Evolutionary conservation across 2,113 vertebrate genomes (phyloP).

Genomic region (Glaucidium brasilianum): DNA sequence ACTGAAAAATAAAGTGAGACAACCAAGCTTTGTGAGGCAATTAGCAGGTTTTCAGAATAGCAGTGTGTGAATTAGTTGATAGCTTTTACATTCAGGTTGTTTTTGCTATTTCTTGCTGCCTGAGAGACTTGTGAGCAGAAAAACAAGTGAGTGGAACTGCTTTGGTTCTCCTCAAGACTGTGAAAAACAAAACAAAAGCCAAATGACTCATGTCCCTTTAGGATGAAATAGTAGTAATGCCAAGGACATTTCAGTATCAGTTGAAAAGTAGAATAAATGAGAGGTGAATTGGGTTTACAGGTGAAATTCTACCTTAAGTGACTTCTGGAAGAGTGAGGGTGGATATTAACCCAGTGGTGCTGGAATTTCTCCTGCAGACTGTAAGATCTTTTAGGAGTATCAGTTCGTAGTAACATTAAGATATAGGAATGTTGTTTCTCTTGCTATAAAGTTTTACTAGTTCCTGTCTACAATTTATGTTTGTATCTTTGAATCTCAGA

Average conservation of each 20-base stretch:
- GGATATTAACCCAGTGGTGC: neutral
- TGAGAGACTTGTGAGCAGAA: neutral
- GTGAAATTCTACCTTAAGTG: neutral
- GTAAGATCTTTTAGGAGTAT: neutral
- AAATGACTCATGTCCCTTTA: neutral
- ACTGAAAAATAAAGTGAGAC: neutral
- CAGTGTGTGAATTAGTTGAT: neutral
- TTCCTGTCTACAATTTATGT: neutral
- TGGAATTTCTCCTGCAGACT: neutral
- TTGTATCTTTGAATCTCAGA: neutral
- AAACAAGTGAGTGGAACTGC: neutral
- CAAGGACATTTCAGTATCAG: neutral
- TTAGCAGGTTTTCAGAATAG: constrained; percentile 9
- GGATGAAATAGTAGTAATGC: neutral
- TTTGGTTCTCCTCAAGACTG: neutral
- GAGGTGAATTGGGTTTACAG: neutral
- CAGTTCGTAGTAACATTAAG: neutral
- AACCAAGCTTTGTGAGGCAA: neutral
- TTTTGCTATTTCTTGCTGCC: neutral
- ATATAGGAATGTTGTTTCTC: neutral
- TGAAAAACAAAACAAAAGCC: neutral
- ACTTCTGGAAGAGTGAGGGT: fast-evolving
- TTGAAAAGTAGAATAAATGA: neutral
- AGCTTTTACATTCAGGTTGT: neutral
- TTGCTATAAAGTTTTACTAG: neutral